A percentile compares a stretch with the other conserved stretches of the same genome.
phyloP scores from a whole-genome alignment of 1,140 invertebrate species.

The Drosophila carrolli region DNA sequence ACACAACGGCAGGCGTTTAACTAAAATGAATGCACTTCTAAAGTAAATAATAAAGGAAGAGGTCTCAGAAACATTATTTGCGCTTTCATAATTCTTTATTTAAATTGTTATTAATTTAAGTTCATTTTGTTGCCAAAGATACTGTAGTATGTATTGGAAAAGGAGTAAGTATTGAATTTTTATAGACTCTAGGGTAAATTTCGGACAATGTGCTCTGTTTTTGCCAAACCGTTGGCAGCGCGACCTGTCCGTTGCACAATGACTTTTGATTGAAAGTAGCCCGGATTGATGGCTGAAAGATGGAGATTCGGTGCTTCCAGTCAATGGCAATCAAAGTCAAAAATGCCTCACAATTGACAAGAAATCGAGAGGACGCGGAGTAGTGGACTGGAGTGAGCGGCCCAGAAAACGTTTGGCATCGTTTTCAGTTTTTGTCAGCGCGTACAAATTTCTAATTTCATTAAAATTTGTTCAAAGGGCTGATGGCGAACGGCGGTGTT shows the following conservation, averaged over 20 bases:
- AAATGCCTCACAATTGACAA: slow-evolving; percentile 68
- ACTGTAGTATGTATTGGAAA: too few relatives aligned
- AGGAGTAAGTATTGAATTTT: too few relatives aligned
- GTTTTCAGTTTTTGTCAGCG: slow-evolving; percentile 47
- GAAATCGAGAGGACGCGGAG: slow-evolving; percentile 26
- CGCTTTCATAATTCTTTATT: too few relatives aligned
- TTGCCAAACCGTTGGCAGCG: not conserved
- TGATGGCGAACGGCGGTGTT: not conserved
- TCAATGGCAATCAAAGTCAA: slow-evolving; percentile 63
- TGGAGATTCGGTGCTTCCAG: not conserved
- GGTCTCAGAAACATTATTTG: too few relatives aligned
- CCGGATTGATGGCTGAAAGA: slow-evolving; percentile 8
- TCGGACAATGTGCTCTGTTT: not conserved
- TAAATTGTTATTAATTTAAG: too few relatives aligned
- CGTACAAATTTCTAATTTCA: slow-evolving; percentile 78
- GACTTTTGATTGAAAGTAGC: slow-evolving; percentile 45
- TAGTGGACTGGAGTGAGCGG: too few relatives aligned
- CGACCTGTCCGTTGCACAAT: not conserved
- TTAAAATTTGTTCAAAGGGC: slow-evolving; percentile 68
- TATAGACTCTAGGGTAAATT: too few relatives aligned
- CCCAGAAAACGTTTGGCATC: slow-evolving; percentile 8
- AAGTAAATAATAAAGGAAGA: not conserved
- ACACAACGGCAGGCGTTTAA: not conserved
- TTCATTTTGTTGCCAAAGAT: too few relatives aligned
- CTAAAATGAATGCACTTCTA: not conserved